Conservation (phyloP, 2,888 invertebrate genomes). For the Harpalus rufipes region DNA sequence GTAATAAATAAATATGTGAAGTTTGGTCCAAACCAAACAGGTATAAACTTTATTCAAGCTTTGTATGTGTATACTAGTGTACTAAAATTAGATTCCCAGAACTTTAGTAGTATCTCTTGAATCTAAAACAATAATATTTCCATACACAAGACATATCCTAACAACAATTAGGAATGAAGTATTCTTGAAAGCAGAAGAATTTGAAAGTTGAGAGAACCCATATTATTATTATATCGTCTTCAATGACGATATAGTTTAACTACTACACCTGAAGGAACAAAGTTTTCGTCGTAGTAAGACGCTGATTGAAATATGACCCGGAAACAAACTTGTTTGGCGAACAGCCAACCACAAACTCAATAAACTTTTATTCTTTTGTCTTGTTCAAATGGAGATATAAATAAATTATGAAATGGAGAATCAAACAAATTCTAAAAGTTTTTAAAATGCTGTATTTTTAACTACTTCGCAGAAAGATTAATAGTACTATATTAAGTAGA, state of each 20-base stretch:
- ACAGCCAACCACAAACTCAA: slow-evolving; percentile 36
- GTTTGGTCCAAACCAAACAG: too few species aligned
- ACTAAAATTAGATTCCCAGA: too few species aligned
- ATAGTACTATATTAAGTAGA: neutral
- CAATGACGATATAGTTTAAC: neutral
- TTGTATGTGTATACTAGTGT: too few species aligned
- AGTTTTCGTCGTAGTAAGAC: neutral
- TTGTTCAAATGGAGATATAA: slow-evolving; percentile 45
- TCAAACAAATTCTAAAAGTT: neutral
- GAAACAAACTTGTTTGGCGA: slow-evolving; percentile 47
- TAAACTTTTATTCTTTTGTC: slow-evolving; percentile 44
- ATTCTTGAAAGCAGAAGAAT: neutral
- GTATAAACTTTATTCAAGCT: too few species aligned
- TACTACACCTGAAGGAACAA: neutral
- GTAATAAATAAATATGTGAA: too few species aligned
- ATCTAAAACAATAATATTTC: too few species aligned
- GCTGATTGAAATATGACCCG: slow-evolving; percentile 35
- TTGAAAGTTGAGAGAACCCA: neutral
- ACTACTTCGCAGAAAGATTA: neutral
- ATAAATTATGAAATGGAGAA: slow-evolving; percentile 50
- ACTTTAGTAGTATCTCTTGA: too few species aligned
- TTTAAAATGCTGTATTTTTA: slow-evolving; percentile 18
- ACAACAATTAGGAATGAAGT: too few species aligned
- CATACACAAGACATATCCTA: too few species aligned
- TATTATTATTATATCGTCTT: neutral